phyloP scores from a whole-genome alignment of 2,797 vertebrate species.

The Sebastes wilsoni region DNA sequence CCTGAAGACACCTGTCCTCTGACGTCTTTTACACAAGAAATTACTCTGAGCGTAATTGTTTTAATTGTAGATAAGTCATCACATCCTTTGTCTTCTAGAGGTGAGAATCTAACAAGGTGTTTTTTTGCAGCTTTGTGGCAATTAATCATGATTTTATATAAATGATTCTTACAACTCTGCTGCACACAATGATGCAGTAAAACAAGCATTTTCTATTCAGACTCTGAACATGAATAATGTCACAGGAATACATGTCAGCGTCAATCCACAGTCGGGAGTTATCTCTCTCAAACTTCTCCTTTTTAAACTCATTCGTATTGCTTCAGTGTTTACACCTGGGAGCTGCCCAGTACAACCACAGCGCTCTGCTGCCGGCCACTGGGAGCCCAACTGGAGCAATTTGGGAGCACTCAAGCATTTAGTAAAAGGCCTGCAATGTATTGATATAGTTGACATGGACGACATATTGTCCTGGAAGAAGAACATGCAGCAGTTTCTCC shows the following conservation, averaged over 20 bases:
- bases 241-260: constrained; percentile 2
- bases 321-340: constrained; percentile 30
- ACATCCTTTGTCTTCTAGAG: constrained; percentile 41
- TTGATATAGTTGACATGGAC: constrained; percentile 26
- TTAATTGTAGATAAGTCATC: constrained; percentile 43
- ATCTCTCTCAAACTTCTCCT: constrained; percentile 21
- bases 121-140: background rate
- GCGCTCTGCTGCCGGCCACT: background rate
- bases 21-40: constrained; percentile 1
- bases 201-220: constrained; percentile 2
- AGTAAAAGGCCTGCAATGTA: background rate
- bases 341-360: background rate
- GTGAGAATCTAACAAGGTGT: background rate
- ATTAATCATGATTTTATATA: constrained; percentile 13
- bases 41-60: constrained; percentile 1
- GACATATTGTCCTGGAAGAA: background rate
- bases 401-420: constrained; percentile 35
- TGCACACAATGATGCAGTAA: background rate
- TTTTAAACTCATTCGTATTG: background rate
- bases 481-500: background rate
- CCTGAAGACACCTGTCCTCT: constrained; percentile 73
- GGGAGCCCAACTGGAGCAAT: constrained; percentile 22
- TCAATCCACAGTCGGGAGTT: constrained; percentile 9
- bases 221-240: constrained; percentile 3
- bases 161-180: constrained; percentile 4